Evolutionary conservation across 2,797 vertebrate genomes (phyloP).

Genomic region (Synanceia verrucosa): DNA sequence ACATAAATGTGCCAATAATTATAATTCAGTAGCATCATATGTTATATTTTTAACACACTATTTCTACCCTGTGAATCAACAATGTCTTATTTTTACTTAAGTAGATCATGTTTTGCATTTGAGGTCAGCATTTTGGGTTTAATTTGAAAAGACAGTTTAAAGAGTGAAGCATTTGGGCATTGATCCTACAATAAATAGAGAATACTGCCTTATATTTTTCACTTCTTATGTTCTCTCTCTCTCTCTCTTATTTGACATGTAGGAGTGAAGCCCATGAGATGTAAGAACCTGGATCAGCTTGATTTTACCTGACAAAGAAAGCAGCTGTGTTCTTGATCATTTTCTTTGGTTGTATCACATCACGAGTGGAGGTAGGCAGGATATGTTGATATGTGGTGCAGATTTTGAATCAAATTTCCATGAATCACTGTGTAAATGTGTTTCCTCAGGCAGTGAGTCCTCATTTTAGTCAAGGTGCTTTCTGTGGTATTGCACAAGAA

Average conservation of each 20-base stretch:
- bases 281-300: background rate
- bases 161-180: too few species aligned
- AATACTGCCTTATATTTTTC: background rate
- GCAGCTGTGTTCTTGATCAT: background rate
- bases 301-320: too few species aligned
- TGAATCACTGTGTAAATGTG: background rate
- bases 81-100: too few species aligned
- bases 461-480: background rate
- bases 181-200: background rate
- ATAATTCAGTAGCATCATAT: too few species aligned
- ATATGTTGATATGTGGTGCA: background rate
- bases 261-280: fast-evolving
- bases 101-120: too few species aligned
- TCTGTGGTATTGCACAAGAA: background rate
- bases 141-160: too few species aligned
- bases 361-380: background rate
- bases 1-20: too few species aligned
- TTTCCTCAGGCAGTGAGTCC: background rate
- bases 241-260: too few species aligned
- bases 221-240: too few species aligned
- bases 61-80: too few species aligned
- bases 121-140: background rate
- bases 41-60: too few species aligned
- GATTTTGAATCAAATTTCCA: background rate
- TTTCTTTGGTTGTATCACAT: background rate